phyloP scores from a whole-genome alignment of 2,797 vertebrate species.

The Hafferia zeledoni region DNA sequence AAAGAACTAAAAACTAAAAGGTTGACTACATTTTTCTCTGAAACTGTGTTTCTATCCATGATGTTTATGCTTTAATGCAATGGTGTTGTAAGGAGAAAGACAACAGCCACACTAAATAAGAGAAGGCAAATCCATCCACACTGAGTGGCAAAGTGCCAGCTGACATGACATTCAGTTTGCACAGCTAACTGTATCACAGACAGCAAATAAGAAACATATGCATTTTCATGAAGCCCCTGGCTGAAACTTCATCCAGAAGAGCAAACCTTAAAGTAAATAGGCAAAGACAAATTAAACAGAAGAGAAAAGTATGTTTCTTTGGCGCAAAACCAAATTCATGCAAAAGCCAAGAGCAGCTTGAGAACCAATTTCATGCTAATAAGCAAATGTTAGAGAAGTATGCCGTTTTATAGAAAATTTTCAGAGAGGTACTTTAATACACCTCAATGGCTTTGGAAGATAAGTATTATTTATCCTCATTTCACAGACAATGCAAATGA shows the following conservation, averaged over 20 bases:
- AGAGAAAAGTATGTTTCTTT: neutral
- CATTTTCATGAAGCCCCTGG: neutral
- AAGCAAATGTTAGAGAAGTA: neutral
- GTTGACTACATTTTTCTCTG: neutral
- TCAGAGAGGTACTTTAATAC: neutral
- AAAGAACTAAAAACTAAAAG: neutral
- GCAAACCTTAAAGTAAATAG: constrained; percentile 1
- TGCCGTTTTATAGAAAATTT: neutral
- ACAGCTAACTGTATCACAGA: neutral
- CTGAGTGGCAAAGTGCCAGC: neutral
- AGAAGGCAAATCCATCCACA: neutral
- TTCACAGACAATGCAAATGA: neutral
- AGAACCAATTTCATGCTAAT: constrained; percentile 28
- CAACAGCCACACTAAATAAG: neutral
- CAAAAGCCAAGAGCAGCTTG: neutral
- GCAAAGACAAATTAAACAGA: constrained; percentile 28
- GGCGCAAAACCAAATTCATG: neutral
- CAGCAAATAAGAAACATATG: constrained; percentile 10
- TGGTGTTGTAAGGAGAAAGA: neutral
- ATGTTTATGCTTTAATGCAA: neutral
- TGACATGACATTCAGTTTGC: neutral
- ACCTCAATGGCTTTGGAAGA: neutral
- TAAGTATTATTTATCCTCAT: neutral
- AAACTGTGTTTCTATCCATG: neutral
- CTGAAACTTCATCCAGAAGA: neutral